These are phyloP conservation scores for Holcopasites calliopsidis DNA, from an alignment of 1,140 invertebrate genomes.

Conservation along the genomic window DNA sequence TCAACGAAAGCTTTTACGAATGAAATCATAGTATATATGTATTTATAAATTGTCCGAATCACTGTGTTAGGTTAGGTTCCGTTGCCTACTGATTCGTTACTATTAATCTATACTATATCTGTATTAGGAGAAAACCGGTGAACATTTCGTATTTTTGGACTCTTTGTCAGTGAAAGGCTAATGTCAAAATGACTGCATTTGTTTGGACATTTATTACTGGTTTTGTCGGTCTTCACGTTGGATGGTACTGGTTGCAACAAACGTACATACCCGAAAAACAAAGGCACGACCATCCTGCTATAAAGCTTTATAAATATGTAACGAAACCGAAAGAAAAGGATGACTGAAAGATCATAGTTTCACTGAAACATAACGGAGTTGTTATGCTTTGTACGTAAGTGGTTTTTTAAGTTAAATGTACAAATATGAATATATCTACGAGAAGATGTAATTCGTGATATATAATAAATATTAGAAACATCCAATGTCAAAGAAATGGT, in stretches of 20 bases:
- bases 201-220: rapidly evolving
- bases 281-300: conserved; percentile 20
- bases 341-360: no score
- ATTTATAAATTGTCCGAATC: no score
- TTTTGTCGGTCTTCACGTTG: conserved; percentile 20
- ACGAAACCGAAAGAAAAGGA: background rate
- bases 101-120: background rate
- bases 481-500: no score
- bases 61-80: no score
- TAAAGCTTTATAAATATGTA: background rate
- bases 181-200: background rate
- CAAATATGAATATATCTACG: no score
- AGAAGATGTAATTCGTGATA: no score
- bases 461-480: background rate
- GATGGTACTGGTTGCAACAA: conserved; percentile 26
- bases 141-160: background rate
- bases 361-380: no score
- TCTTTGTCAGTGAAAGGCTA: background rate
- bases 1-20: no score
- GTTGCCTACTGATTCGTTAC: no score
- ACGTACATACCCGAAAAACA: conserved; percentile 2
- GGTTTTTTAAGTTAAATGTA: no score
- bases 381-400: no score
- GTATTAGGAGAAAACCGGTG: background rate
- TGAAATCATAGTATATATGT: no score